These are phyloP conservation scores for Vulpes ferrilata DNA, from an alignment of 2,113 vertebrate genomes.

Conservation along the genomic window DNA sequence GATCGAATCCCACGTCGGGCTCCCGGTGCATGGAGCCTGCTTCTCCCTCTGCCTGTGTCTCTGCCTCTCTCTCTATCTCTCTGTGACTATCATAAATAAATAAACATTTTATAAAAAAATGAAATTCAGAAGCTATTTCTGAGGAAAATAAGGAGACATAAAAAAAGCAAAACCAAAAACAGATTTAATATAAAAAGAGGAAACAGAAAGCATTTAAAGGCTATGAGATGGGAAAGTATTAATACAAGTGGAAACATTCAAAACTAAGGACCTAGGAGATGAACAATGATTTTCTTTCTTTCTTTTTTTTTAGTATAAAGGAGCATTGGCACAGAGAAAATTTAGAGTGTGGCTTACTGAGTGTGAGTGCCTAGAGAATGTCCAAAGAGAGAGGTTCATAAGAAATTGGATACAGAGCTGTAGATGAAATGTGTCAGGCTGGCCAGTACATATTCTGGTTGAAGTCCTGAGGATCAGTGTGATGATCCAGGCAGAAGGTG, in stretches of 20 bases:
- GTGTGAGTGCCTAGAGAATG: neutral
- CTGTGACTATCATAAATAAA: no score
- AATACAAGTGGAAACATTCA: neutral
- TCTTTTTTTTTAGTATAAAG: neutral
- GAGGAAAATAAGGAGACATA: neutral
- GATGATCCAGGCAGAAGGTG: neutral
- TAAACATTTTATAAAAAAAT: no score
- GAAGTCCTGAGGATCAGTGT: neutral
- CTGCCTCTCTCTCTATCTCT: no score
- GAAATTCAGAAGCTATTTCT: neutral
- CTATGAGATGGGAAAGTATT: neutral
- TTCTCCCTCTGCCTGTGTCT: no score
- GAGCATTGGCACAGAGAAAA: neutral
- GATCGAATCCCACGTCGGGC: no score
- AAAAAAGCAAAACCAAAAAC: neutral
- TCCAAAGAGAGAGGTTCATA: neutral
- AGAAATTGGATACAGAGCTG: neutral
- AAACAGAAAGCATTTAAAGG: neutral
- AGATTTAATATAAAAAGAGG: neutral
- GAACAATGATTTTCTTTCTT: neutral
- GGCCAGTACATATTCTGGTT: accelerated
- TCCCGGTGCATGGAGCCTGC: no score
- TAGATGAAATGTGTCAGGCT: neutral
- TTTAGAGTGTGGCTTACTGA: neutral
- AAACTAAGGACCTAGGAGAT: neutral